phyloP scores from a whole-genome alignment of 2,797 vertebrate genomes.

The Tadarida brasiliensis region DNA sequence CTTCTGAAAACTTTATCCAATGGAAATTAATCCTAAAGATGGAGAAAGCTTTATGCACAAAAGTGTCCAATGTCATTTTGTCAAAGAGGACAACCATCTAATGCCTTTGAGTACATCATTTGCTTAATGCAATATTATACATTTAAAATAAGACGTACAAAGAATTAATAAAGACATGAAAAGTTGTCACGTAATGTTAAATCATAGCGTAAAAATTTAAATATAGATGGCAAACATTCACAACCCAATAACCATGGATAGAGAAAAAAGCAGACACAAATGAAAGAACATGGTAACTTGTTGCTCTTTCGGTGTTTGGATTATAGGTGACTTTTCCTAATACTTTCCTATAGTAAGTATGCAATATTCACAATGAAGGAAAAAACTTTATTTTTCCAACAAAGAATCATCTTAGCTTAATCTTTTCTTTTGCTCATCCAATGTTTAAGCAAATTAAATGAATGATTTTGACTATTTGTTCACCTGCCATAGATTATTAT shows the following conservation, averaged over 20 bases:
- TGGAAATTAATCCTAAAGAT: slow-evolving; percentile 32
- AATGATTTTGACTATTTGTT: background rate
- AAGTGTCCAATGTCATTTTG: background rate
- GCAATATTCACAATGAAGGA: background rate
- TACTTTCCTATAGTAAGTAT: background rate
- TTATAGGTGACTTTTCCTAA: background rate
- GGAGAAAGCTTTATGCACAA: slow-evolving; percentile 24
- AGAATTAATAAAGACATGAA: background rate
- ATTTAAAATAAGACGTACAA: slow-evolving; percentile 30
- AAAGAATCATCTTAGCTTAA: background rate
- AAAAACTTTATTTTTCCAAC: background rate
- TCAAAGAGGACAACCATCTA: slow-evolving; percentile 38
- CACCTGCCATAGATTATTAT: background rate
- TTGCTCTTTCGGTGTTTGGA: background rate
- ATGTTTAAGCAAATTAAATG: background rate
- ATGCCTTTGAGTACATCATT: slow-evolving; percentile 53
- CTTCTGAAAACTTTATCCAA: slow-evolving; percentile 14
- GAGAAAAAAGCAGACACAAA: background rate
- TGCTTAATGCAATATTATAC: background rate
- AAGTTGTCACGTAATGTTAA: slow-evolving; percentile 50
- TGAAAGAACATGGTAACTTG: background rate
- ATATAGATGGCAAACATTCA: background rate
- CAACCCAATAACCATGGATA: background rate
- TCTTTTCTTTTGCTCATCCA: background rate
- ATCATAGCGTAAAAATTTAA: slow-evolving; percentile 37